Percentiles rank a stretch among this genome's conserved stretches.
phyloP scores from a whole-genome alignment of 2,113 vertebrate species.

The Myrmecobius fasciatus region DNA sequence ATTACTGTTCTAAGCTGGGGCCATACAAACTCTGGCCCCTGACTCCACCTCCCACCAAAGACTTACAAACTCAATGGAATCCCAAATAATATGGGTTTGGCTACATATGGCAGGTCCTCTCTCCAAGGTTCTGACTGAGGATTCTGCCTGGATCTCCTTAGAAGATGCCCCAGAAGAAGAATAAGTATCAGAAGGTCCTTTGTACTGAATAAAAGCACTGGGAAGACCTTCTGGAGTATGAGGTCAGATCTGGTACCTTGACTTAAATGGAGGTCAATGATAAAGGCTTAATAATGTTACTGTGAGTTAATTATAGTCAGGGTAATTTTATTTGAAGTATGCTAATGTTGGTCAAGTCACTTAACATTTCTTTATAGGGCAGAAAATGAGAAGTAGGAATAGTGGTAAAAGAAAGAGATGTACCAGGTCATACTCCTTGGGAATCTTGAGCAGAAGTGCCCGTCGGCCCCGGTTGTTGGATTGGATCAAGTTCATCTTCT shows the following conservation, averaged over 20 bases:
- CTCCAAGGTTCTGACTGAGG: not conserved
- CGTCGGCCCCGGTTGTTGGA: slow-evolving; percentile 77
- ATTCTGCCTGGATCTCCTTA: not conserved
- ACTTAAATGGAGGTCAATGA: not conserved
- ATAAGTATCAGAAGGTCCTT: not conserved
- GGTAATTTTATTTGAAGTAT: not conserved
- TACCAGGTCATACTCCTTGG: slow-evolving; percentile 88
- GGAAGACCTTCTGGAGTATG: not conserved
- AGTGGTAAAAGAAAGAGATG: not conserved
- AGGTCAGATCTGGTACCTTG: not conserved
- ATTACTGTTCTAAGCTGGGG: not conserved
- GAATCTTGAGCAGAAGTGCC: slow-evolving; percentile 85
- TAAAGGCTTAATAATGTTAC: not conserved
- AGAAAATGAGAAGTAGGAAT: not conserved
- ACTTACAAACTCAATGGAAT: slow-evolving; percentile 1
- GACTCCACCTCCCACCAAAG: not conserved
- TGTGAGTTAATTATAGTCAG: not conserved
- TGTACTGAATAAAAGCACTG: not conserved
- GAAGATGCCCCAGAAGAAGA: not conserved
- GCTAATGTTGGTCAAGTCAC: not conserved
- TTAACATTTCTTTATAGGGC: not conserved
- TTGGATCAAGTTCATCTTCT: slow-evolving; percentile 78
- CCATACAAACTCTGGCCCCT: not conserved
- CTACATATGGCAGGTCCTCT: not conserved
- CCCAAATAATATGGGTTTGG: slow-evolving; percentile 13